Conservation (phyloP, 2,113 vertebrate genomes). For the Orycteropus afer region DNA sequence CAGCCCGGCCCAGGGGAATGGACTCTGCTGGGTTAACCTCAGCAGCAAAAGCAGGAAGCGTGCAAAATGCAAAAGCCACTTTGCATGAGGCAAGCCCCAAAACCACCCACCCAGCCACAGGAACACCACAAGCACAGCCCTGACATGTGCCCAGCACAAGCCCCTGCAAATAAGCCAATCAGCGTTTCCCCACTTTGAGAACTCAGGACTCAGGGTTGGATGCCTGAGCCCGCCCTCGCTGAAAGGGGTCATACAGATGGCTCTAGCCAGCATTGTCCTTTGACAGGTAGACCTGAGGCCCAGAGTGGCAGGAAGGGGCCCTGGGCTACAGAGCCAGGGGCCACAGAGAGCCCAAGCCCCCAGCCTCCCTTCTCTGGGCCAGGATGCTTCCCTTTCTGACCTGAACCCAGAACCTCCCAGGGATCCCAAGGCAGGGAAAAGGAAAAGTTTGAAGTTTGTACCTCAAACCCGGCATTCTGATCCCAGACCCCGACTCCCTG, state of each 20-base stretch:
- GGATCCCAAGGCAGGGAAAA: neutral
- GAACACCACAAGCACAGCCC: neutral
- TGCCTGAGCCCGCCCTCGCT: neutral
- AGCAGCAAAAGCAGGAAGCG: neutral
- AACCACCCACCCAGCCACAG: neutral
- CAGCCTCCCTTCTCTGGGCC: neutral
- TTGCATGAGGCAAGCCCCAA: neutral
- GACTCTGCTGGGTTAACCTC: constrained; percentile 5
- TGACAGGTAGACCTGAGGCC: neutral
- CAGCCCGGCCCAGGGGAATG: neutral
- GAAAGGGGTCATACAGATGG: neutral
- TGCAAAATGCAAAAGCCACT: constrained; percentile 35
- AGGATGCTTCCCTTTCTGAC: neutral
- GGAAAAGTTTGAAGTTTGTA: neutral
- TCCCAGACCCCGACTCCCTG: neutral
- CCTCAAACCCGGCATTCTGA: neutral
- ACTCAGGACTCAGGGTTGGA: neutral
- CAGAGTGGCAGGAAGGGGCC: neutral
- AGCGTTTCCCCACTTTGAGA: neutral
- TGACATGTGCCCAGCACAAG: neutral
- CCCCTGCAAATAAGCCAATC: neutral
- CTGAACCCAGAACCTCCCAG: neutral
- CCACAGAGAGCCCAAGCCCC: neutral
- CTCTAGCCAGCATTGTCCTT: neutral
- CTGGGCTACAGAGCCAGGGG: neutral